Base-by-base conservation (phyloP, 2,113 vertebrate species). In the Nettapus auritus region DNA sequence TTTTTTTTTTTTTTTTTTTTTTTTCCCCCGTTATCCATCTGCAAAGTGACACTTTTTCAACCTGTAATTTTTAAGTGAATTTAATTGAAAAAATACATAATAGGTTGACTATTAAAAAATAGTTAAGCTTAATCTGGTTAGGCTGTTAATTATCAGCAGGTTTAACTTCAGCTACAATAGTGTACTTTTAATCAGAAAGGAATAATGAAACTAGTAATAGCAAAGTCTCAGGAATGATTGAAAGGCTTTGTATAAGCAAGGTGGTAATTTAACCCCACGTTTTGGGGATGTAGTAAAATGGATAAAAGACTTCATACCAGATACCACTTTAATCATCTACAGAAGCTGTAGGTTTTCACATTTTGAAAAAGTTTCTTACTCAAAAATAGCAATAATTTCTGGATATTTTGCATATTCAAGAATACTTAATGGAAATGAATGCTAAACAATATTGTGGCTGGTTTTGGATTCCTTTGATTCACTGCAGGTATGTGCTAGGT, bases 181-280 rank as follows among this genome's bases (percentile, higher is more conserved):
- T 16, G 4, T 79, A 52, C 5, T 19, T 80, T 71, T 74, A 56
- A 77, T 28, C 21, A 67, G 68, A 70, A 2, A 7, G 46, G 23
- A 80, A 77, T 74, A 91, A 77, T 69, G 28, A 74, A 89, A 82
- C 31, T 7, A 74, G 13, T 69, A 36, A 22, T 76, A 13, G 16
- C 23, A 40, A 66, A 53, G 44, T 64, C 50, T 77, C 22, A 28
- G 50, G 42, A 55, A 26, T 38, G 19, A 50, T 33, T 88, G 60
- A 66, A 94, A 88, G 15, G 28, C 76, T 95, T 89, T 86, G 26
- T 36, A 53, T 79, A 80, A 94, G 76, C 22, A 82, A 71, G 29
- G n/a, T 36, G 7, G 3, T 59, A 63, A 56, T 93, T 90, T 62
- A 86, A 44, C 40, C 28, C 77, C 25, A 34, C 33, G 20, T 29